phyloP scores from a whole-genome alignment of 2,888 invertebrate species.

The Scaptomyza polygonia region DNA sequence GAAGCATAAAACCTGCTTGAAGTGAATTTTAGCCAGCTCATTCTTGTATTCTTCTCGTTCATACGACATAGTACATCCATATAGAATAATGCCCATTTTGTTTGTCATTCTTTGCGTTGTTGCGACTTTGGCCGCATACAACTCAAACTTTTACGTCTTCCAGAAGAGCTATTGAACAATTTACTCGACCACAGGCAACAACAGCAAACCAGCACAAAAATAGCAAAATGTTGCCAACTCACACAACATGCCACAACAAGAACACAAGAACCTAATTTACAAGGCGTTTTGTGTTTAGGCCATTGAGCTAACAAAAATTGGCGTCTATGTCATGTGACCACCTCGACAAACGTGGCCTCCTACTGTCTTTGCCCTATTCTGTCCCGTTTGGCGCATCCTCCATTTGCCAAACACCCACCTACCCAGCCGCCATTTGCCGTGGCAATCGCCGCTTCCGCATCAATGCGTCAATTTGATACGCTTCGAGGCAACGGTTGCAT shows the following conservation, averaged over 20 bases:
- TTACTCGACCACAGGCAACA: constrained; percentile 55
- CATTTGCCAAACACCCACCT: constrained; percentile 29
- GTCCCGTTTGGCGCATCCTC: constrained; percentile 46
- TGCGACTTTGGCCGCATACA: constrained; percentile 7
- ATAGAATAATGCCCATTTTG: constrained; percentile 76
- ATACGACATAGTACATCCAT: constrained; percentile 29
- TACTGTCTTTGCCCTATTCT: constrained; percentile 6
- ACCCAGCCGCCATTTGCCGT: constrained; percentile 40
- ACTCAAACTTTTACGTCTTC: constrained; percentile 24
- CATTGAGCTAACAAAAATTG: constrained; percentile 68
- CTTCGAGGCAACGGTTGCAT: constrained; percentile 57
- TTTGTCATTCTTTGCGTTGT: constrained; percentile 63
- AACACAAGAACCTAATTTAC: constrained; percentile 68
- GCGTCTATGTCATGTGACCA: constrained; percentile 59
- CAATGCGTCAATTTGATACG: constrained; percentile 74
- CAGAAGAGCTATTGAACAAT: constrained; percentile 58
- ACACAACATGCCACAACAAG: constrained; percentile 43
- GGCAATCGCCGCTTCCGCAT: constrained; percentile 82
- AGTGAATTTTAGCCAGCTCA: constrained; percentile 80
- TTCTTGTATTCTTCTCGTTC: constrained; percentile 48
- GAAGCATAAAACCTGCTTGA: constrained; percentile 83
- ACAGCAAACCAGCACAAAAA: constrained; percentile 18
- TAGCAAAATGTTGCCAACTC: constrained; percentile 55
- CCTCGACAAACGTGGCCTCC: constrained; percentile 10
- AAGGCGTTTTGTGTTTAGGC: constrained; percentile 70